These are phyloP conservation scores for Rutilus rutilus DNA, from an alignment of 2,113 vertebrate species.

Conservation along the genomic window DNA sequence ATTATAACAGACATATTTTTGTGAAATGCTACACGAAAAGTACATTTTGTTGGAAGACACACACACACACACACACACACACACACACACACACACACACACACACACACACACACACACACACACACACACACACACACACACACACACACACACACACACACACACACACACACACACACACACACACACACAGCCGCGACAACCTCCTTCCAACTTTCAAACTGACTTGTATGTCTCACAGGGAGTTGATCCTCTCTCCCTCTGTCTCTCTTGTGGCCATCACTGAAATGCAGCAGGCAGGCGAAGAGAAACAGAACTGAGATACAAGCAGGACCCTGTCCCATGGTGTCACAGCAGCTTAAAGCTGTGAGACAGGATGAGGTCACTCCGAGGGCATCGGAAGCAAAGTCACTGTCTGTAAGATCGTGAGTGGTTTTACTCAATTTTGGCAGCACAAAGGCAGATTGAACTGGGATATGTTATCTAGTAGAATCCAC, in stretches of 20 bases:
- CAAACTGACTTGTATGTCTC: conserved; percentile 22
- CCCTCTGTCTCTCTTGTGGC: conserved; percentile 40
- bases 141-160: no score
- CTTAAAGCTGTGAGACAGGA: conserved; percentile 39
- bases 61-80: background rate
- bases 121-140: background rate
- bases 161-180: background rate
- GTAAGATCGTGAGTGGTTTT: conserved; percentile 11
- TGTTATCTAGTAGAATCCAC: conserved; percentile 3
- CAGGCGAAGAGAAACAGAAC: conserved; percentile 17
- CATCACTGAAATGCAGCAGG: conserved; percentile 39
- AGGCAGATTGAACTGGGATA: background rate
- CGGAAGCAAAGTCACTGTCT: background rate
- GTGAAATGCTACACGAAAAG: no score
- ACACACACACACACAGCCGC: background rate
- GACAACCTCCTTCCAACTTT: conserved; percentile 14
- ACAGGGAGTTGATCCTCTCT: background rate
- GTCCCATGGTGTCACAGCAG: conserved; percentile 26
- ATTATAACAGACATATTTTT: no score
- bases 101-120: background rate
- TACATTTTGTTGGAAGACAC: conserved; percentile 6
- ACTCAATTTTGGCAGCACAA: conserved; percentile 26
- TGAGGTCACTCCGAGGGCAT: conserved; percentile 40
- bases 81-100: background rate
- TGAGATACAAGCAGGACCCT: conserved; percentile 28